Evolutionary conservation across 1,140 invertebrate species (phyloP).

Genomic region (Acromyrmex charruanus): DNA sequence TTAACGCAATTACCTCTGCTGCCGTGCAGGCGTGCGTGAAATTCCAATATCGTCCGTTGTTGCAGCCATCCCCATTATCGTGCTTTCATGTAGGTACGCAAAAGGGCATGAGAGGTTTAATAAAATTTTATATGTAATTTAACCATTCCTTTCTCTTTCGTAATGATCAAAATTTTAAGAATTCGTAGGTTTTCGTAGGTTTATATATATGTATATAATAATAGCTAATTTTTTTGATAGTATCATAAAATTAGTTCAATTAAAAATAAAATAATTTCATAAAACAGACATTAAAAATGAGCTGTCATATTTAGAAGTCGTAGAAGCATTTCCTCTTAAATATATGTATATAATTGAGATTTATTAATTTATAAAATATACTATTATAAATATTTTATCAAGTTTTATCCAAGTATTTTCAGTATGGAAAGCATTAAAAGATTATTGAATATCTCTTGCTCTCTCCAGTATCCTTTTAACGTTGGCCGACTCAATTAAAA

Average conservation of each 20-base stretch:
- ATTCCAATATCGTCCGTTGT: constrained; percentile 70
- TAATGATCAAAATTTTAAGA: neutral
- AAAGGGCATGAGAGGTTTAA: constrained; percentile 11
- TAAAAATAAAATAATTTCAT: too few species aligned
- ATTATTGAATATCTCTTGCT: neutral
- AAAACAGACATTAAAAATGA: neutral
- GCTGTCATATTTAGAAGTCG: neutral
- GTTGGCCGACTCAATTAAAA: neutral
- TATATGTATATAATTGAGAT: neutral
- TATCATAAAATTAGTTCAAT: neutral
- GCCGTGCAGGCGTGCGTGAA: constrained; percentile 76
- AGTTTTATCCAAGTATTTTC: too few species aligned
- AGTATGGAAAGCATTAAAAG: too few species aligned
- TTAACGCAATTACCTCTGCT: constrained; percentile 78
- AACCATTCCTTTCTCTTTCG: neutral
- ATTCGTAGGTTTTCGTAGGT: neutral
- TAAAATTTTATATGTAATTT: constrained; percentile 31
- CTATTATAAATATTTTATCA: neutral
- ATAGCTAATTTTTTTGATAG: neutral
- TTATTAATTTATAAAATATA: neutral
- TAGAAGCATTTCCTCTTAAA: neutral
- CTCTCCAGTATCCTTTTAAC: neutral
- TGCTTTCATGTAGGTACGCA: constrained; percentile 2
- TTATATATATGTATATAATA: neutral
- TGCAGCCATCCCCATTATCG: constrained; percentile 30